Evolutionary conservation across 2,888 invertebrate species (phyloP).

Genomic region (Coenonympha glycerion): DNA sequence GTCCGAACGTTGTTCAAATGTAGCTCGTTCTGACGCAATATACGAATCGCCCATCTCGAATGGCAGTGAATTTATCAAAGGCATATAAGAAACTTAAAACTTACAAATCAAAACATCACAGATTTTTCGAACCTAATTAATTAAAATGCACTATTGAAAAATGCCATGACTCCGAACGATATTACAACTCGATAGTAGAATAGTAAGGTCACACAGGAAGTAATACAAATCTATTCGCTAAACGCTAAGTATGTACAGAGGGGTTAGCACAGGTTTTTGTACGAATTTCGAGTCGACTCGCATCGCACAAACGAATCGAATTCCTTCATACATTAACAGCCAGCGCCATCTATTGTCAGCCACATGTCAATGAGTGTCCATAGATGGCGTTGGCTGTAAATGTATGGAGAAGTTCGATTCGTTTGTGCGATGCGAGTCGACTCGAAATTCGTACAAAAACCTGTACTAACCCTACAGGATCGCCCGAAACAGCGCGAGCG

Average conservation of each 20-base stretch:
- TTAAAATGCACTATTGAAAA: conserved; percentile 41
- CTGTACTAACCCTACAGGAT: too few species aligned
- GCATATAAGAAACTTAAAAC: conserved; percentile 40
- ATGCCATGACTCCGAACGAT: conserved; percentile 47
- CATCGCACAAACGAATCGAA: too few species aligned
- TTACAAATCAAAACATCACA: conserved; percentile 64
- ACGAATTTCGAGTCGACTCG: too few species aligned
- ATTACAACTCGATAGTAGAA: conserved; percentile 41
- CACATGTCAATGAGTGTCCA: too few species aligned
- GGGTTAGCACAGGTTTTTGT: too few species aligned
- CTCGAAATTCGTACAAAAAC: too few species aligned
- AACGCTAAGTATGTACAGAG: conserved; percentile 63
- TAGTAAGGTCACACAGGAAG: conserved; percentile 72
- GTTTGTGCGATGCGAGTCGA: too few species aligned
- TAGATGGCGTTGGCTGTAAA: too few species aligned
- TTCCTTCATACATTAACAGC: too few species aligned
- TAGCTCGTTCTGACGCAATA: conserved; percentile 10
- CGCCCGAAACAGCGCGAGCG: conserved; percentile 43
- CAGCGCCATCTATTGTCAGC: too few species aligned
- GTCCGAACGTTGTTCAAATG: too few species aligned
- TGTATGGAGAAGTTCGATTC: too few species aligned
- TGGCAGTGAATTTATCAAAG: conserved; percentile 41
- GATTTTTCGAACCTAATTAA: conserved; percentile 61
- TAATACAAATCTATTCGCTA: conserved; percentile 41
- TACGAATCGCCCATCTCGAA: conserved; percentile 23